Base-by-base conservation (phyloP, 35 echinoderm and acorn worm species). In the Chiridota heheva region DNA sequence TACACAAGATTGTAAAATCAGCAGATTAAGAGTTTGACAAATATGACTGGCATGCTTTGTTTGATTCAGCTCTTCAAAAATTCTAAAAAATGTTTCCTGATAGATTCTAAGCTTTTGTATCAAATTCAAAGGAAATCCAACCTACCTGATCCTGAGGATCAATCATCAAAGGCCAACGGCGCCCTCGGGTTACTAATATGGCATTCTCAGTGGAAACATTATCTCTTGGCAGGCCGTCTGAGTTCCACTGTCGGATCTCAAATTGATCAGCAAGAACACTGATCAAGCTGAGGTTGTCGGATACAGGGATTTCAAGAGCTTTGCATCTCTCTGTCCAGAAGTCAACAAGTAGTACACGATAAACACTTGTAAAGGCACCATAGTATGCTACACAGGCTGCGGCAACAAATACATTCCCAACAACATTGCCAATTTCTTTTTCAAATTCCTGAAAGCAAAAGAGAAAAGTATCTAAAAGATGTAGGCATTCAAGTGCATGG, bases 181-280 rank as follows among this genome's bases (percentile, higher is more conserved):
- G 56, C 29, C 94, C 94, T 74, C 94, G 83, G 30, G 94, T 97
- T 12, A 97, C 94, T 36, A 97, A 42, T 22, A 97, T 83, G 31
- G 94, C 94, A 85, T 97, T 97, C 76, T 97, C 94, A 17, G 94
- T 97, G 28, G 94, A 97, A 29, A 97, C 94, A 27, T 71, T 87
- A 69, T 97, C 94, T 62, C 94, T 84, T 0, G 94, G 94, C 33
- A 97, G 42, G 25, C 94, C 94, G 51, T 97, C 94, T 59, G 94
- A 84, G 64, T 97, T 97, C 94, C 94, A 97, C 73, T 97, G 94
- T 20, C 94, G 76, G 63, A 97, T 97, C 73, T 91, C 94, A 85
- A 97, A 97, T 6, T 68, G 88, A 76, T 97, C 94, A 16, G 84
- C 94, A 8, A 97, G 63, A 58, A 97, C 78, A 72, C 88, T 97